A percentile compares a stretch with the other conserved stretches of the same genome.
Conservation (phyloP, 2,888 invertebrate species). For the Cantharis rustica region DNA sequence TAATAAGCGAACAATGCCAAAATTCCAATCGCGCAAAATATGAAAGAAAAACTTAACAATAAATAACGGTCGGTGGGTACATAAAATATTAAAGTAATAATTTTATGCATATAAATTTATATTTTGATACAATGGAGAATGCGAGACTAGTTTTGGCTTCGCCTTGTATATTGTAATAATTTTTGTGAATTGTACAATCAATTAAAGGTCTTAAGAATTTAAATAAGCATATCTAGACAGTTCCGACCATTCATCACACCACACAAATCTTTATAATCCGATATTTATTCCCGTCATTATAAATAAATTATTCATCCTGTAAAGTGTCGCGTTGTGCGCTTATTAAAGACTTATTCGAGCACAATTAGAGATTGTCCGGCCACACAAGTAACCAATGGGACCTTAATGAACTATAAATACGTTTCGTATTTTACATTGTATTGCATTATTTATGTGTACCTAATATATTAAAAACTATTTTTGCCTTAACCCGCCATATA, state of each 20-base stretch:
- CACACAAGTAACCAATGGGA: constrained; percentile 52
- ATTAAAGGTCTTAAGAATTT: constrained; percentile 31
- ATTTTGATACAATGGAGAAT: constrained; percentile 49
- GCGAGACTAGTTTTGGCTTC: constrained; percentile 24
- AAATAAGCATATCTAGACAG: constrained; percentile 29
- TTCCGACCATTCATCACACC: constrained; percentile 51
- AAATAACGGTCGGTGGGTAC: neutral
- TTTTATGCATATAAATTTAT: constrained; percentile 56
- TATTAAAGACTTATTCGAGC: constrained; percentile 56
- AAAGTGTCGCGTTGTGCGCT: constrained; percentile 51
- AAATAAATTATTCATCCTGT: constrained; percentile 56
- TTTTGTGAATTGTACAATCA: constrained; percentile 38
- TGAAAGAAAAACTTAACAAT: neutral
- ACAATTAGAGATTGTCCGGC: constrained; percentile 57
- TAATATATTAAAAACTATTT: constrained; percentile 46
- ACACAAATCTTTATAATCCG: constrained; percentile 57
- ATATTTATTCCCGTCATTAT: constrained; percentile 57
- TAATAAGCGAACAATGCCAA: neutral
- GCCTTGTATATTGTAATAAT: constrained; percentile 20
- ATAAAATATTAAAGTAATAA: constrained; percentile 47
- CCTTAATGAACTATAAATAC: constrained; percentile 58
- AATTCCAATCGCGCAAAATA: neutral
- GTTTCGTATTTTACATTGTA: constrained; percentile 50
- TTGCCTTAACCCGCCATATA: neutral
- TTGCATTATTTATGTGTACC: constrained; percentile 54